Percentiles rank a stretch among this genome's conserved stretches.
Conservation (phyloP, 2,113 vertebrate genomes). For the Lates calcarifer region DNA sequence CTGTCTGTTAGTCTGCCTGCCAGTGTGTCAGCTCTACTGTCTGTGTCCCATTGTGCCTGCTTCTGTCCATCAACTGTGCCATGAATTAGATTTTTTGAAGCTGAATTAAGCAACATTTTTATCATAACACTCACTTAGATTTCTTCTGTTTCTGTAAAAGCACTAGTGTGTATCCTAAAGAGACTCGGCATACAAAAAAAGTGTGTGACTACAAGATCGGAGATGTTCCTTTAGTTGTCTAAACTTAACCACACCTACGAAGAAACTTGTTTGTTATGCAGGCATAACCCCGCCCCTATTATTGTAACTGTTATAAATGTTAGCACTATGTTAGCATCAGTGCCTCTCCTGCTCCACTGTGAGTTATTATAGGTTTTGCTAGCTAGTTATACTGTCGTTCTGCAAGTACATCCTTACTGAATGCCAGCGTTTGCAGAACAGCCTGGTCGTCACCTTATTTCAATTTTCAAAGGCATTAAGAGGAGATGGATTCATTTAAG, state of each 20-base stretch:
- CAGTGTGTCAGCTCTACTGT: slow-evolving; percentile 65
- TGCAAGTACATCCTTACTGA: no score
- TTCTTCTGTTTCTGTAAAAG: not conserved
- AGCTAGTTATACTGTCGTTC: no score
- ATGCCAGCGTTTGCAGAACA: no score
- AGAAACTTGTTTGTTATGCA: no score
- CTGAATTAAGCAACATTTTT: not conserved
- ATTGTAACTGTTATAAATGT: no score
- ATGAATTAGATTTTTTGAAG: not conserved
- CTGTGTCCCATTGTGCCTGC: slow-evolving; percentile 17
- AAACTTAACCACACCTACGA: not conserved
- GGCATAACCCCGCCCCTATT: no score
- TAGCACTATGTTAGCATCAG: no score
- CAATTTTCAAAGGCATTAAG: no score
- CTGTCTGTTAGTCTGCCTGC: slow-evolving; percentile 38
- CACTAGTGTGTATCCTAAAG: not conserved
- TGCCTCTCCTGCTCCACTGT: no score
- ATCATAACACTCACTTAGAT: not conserved
- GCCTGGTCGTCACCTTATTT: no score
- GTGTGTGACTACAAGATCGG: not conserved
- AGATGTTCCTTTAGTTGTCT: not conserved
- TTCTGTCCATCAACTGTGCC: slow-evolving; percentile 16
- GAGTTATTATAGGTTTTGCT: no score
- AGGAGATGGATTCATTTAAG: no score
- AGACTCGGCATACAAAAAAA: not conserved